These are phyloP conservation scores for Tragelaphus scriptus DNA, from an alignment of 2,113 vertebrate species.

Conservation along the genomic window DNA sequence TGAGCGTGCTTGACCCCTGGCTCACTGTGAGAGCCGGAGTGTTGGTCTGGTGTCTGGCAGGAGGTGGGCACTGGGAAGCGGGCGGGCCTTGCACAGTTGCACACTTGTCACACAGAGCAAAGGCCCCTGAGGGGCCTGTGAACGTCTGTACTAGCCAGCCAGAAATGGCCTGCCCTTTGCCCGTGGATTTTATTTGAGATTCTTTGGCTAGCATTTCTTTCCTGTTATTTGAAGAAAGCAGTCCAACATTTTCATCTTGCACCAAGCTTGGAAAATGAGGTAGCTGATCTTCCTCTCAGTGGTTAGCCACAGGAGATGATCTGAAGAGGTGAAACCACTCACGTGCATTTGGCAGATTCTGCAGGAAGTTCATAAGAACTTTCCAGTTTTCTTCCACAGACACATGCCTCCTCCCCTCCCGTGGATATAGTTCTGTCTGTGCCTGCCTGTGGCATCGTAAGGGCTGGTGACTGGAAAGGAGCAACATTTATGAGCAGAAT, in stretches of 20 bases:
- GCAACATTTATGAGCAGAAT: neutral
- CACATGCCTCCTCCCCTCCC: neutral
- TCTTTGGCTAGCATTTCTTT: neutral
- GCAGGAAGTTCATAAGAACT: neutral
- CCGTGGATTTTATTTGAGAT: neutral
- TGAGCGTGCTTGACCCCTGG: neutral
- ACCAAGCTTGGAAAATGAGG: neutral
- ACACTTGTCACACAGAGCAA: neutral
- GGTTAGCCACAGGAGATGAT: neutral
- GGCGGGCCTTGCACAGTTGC: neutral
- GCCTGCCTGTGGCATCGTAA: neutral
- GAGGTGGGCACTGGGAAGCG: neutral
- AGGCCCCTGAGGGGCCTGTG: neutral
- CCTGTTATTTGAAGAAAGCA: neutral
- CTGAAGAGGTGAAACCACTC: neutral
- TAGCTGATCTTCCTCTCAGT: neutral
- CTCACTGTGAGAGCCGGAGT: too few relatives aligned
- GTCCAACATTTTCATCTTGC: neutral
- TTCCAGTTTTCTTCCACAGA: neutral
- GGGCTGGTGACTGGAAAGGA: neutral
- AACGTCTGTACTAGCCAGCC: neutral
- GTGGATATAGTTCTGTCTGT: neutral
- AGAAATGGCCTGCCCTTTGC: neutral
- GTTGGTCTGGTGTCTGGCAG: neutral
- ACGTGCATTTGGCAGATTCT: neutral